phyloP scores from a whole-genome alignment of 1,140 invertebrate genomes.

The Lepidurus packardi region DNA sequence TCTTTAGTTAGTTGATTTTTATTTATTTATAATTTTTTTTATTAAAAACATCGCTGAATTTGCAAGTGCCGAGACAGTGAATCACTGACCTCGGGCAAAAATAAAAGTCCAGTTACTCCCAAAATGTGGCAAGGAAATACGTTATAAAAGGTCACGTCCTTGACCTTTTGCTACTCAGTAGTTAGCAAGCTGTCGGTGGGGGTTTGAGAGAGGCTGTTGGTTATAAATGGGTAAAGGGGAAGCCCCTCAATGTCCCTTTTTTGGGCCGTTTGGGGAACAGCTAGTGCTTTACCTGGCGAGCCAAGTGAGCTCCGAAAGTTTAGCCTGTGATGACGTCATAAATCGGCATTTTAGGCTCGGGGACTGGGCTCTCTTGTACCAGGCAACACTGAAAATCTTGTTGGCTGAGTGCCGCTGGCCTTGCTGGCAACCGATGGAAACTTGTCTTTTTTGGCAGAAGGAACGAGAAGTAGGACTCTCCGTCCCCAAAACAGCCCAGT shows the following conservation, averaged over 20 bases:
- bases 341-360: too few relatives aligned
- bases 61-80: too few relatives aligned
- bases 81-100: neutral
- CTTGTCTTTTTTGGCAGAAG: neutral
- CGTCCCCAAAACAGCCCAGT: neutral
- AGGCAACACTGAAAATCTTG: too few relatives aligned
- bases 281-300: too few relatives aligned
- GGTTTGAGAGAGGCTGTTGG: neutral
- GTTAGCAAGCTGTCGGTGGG: neutral
- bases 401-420: neutral
- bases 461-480: slow-evolving; percentile 6
- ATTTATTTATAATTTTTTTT: too few relatives aligned
- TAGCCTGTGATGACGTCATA: too few relatives aligned
- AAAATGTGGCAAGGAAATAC: neutral
- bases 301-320: too few relatives aligned
- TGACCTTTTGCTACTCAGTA: neutral
- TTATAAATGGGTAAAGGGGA: neutral
- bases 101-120: neutral
- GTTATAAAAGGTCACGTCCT: slow-evolving; percentile 11
- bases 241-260: neutral
- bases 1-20: too few relatives aligned
- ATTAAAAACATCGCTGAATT: too few relatives aligned
- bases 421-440: neutral
- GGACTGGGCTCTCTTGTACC: too few relatives aligned
- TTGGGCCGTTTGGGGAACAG: neutral